These are phyloP conservation scores for Clarias gariepinus DNA, from an alignment of 2,113 vertebrate species.

Conservation along the genomic window DNA sequence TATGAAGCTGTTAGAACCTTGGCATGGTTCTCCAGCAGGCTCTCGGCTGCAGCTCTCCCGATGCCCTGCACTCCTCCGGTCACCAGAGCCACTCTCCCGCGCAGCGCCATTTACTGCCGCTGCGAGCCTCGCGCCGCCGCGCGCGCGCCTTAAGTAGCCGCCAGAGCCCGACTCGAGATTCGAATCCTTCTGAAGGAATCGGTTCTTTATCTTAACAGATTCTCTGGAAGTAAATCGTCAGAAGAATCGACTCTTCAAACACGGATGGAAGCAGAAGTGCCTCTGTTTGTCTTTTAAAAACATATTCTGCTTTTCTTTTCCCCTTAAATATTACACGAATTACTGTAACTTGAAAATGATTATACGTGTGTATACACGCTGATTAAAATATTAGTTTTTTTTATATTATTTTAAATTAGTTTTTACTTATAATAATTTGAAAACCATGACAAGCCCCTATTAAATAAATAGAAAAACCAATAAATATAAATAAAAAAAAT, in stretches of 20 bases:
- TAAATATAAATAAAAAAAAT: too few species aligned
- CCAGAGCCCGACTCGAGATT: neutral
- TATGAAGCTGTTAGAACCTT: constrained; percentile 74
- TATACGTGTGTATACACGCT: too few species aligned
- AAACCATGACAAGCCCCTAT: too few species aligned
- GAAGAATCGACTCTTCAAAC: neutral
- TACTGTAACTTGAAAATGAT: too few species aligned
- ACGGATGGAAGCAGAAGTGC: neutral
- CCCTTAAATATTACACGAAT: too few species aligned
- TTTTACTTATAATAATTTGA: too few species aligned
- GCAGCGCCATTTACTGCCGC: constrained; percentile 79
- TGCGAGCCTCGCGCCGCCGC: constrained; percentile 15
- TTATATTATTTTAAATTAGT: too few species aligned
- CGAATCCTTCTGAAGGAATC: neutral
- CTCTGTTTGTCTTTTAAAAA: neutral
- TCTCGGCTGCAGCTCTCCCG: constrained; percentile 82
- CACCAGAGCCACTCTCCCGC: constrained; percentile 90
- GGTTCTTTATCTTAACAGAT: neutral
- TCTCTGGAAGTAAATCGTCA: neutral
- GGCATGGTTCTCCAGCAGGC: constrained; percentile 79
- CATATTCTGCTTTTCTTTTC: too few species aligned
- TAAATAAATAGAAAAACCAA: too few species aligned
- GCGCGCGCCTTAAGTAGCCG: constrained; percentile 55
- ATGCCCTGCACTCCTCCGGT: constrained; percentile 96
- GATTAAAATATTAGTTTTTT: too few species aligned